These are phyloP conservation scores for Egretta garzetta DNA, from an alignment of 2,113 vertebrate genomes.

Conservation along the genomic window DNA sequence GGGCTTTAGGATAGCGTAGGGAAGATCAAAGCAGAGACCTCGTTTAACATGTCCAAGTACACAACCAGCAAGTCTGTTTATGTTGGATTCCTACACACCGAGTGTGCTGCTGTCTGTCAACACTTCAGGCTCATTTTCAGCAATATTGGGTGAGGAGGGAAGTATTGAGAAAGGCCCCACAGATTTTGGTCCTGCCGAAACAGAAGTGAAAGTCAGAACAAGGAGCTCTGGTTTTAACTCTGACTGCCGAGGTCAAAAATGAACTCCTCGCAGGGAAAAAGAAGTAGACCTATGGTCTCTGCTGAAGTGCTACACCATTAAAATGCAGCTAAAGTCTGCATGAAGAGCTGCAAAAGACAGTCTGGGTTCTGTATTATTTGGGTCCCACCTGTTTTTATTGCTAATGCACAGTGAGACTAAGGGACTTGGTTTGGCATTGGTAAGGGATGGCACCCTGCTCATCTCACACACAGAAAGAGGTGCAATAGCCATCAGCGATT, in stretches of 20 bases:
- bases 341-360: neutral
- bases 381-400: neutral
- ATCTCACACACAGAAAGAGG: neutral
- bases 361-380: neutral
- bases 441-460: neutral
- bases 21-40: conserved; percentile 66
- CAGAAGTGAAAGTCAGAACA: neutral
- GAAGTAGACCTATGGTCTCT: neutral
- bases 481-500: neutral
- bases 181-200: neutral
- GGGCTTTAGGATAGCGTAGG: conserved; percentile 35
- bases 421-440: neutral
- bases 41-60: conserved; percentile 61
- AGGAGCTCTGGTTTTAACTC: neutral
- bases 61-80: conserved; percentile 64
- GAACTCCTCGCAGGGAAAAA: neutral
- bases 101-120: conserved; percentile 60
- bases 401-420: neutral
- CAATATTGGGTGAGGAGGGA: conserved; percentile 24
- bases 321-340: neutral
- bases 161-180: conserved; percentile 1
- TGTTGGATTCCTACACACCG: conserved; percentile 47
- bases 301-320: neutral
- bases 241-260: neutral
- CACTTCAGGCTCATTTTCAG: conserved; percentile 33